A percentile compares a stretch with the other conserved stretches of the same genome.
These are phyloP conservation scores for Notamacropus eugenii DNA, from an alignment of 2,797 vertebrate species.

Conservation along the genomic window DNA sequence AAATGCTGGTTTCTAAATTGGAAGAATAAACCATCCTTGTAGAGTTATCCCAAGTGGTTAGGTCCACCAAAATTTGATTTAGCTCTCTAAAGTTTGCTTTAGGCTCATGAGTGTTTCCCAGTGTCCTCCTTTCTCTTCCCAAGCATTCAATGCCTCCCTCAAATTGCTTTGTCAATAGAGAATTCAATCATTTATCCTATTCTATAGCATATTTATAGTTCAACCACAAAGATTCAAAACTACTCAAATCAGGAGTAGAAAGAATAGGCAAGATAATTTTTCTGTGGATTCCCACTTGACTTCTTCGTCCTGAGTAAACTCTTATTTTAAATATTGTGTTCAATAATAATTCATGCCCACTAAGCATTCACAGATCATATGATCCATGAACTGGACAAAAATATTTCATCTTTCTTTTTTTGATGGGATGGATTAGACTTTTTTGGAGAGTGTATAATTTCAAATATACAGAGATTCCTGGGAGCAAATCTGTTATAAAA, in stretches of 20 bases:
- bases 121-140: background rate
- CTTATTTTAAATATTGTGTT: background rate
- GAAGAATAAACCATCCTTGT: background rate
- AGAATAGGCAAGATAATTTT: background rate
- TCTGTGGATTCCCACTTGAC: background rate
- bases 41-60: background rate
- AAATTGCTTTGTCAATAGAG: background rate
- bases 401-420: background rate
- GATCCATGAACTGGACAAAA: background rate
- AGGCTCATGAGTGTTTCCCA: background rate
- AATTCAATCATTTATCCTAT: background rate
- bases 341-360: background rate
- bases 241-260: background rate
- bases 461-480: background rate
- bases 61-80: background rate
- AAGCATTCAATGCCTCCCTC: background rate
- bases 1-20: background rate
- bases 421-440: background rate
- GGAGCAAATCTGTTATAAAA: background rate
- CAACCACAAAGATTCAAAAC: background rate
- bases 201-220: background rate
- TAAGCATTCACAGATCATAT: background rate
- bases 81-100: background rate
- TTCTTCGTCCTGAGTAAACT: background rate
- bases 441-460: background rate